Conservation (phyloP, 2,888 invertebrate species). For the Leptarthrus brevirostris region DNA sequence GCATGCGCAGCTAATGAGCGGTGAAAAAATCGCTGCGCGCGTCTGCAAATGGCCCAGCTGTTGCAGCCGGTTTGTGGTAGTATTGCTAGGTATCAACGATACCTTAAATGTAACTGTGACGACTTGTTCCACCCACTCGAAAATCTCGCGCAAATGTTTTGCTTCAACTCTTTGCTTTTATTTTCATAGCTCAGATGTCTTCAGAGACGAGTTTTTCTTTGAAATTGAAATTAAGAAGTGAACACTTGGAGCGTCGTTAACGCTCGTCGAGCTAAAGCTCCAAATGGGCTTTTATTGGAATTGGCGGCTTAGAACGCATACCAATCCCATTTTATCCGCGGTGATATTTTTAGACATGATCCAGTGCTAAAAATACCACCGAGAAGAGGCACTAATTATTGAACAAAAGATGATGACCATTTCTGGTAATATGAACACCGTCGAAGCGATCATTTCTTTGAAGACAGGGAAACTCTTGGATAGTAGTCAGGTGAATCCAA, state of each 20-base stretch:
- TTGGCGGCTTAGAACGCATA: neutral
- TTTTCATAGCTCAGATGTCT: neutral
- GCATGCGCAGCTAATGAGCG: conserved; percentile 18
- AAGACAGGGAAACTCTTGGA: neutral
- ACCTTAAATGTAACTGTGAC: conserved; percentile 36
- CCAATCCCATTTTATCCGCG: neutral
- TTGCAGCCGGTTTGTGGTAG: conserved; percentile 11
- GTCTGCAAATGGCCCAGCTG: conserved; percentile 36
- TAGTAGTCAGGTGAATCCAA: conserved; percentile 1
- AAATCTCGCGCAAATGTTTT: neutral
- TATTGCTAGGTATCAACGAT: conserved; percentile 13
- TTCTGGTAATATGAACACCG: conserved; percentile 22
- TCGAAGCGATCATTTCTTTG: neutral
- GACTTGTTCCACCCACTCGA: conserved; percentile 24
- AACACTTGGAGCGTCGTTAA: conserved; percentile 16
- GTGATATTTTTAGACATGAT: conserved; percentile 30
- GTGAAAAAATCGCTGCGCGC: neutral
- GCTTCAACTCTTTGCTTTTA: neutral
- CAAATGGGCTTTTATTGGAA: conserved; percentile 15
- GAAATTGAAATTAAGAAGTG: conserved; percentile 14
- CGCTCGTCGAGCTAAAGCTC: neutral
- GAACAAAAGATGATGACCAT: neutral
- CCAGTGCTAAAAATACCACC: conserved; percentile 22
- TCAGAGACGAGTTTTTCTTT: neutral
- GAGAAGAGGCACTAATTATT: neutral